Base-by-base conservation (phyloP, 2,797 vertebrate genomes). In the Clamator glandarius region DNA sequence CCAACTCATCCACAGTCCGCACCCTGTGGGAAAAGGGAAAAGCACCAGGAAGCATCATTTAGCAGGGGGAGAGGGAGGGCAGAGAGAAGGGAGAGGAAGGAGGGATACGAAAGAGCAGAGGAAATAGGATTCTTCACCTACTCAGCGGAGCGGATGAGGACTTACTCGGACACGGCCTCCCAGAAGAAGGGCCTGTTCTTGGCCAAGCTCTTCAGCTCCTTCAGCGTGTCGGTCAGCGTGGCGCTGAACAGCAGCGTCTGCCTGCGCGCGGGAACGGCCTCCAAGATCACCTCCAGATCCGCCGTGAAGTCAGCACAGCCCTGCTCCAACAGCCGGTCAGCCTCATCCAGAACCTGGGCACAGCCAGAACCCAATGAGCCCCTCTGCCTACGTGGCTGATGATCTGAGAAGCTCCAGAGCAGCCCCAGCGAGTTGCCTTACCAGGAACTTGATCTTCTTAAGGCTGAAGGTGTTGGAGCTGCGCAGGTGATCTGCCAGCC, bases 161-260 rank as follows among this genome's bases (percentile, higher is more conserved):
- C 96, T 84, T 25, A 99, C 99, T 98, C 98, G 0, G 99, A 98
- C 15, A 44, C 96, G 11, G 98, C 98, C 97, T 99, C 99, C 98
- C 99, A 99, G 97, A 99, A 99, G 98, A 99, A 99, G 3, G 99
- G 99, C 50, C 97, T 94, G 97, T 99, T 99, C 94, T 98, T 97
- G 23, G 99, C 99, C 46, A 99, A 98, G 87, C 67, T 96, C 96
- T 98, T 98, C 19, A 99, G 98, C 87, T 99, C 98, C 13, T 97
- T 96, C 80, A 99, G 97, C 0, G 99, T 99, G 95, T 98, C 98
- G 0, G 98, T 99, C 11, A 99, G 98, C 0, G 99, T 99, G 95
- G 99, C 99, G 1, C 99, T 99, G 97, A 99, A 99, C 10, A 99
- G 98, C 91, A 99, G 88, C 0, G 99, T 99, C 93, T 99, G 99